Evolutionary conservation across 2,888 invertebrate genomes (phyloP), one percentile per base, ranked within the genome.

Genomic region (Rhabditoides inermis): DNA sequence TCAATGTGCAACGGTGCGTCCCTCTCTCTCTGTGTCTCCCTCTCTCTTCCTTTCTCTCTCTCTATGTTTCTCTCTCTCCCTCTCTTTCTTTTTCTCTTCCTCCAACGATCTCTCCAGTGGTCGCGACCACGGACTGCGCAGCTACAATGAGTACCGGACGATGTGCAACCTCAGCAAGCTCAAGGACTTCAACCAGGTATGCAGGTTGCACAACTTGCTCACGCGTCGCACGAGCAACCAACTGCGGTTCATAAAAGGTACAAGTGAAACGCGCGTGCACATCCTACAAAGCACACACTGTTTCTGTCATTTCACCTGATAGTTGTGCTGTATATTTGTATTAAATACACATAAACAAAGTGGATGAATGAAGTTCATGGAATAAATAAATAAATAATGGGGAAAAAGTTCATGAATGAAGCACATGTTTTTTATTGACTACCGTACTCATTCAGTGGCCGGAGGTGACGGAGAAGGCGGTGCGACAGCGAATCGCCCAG

Each of bases 11-110:
- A 51, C 51, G 64, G 53, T 49, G 22, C 44, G n/a, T 45, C 49
- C 25, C 40, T 46, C 3, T 28, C 40, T 18, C 40, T 49, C 25
- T 92, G 1, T 87, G 92, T 77, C 95, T 95, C 71, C 86, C 94
- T n/a, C n/a, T n/a, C 55, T 94, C 95, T 41, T 23, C 30, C 49
- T 20, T 42, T 46, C 3, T 28, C 40, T 18, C 40, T 49, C 25
- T 92, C 1, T 87, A 92, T 77, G 95, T 95, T 70, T 86, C 94
- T n/a, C n/a, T n/a, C 55, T 94, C 95, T n/a, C n/a, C n/a, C n/a
- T n/a, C n/a, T n/a, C n/a, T 41, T 23, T 45, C 49, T 20, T 42
- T 46, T 3, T 28, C 40, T 18, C 40, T 49, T 20, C 92, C 1
- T 87, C 92, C 77, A 94, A 95, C 71, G 86, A 94, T n/a, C n/a